Evolutionary conservation across 2,888 invertebrate species (phyloP), one percentile per base, ranked within the genome.

Genomic region (Hybos culiciformis): DNA sequence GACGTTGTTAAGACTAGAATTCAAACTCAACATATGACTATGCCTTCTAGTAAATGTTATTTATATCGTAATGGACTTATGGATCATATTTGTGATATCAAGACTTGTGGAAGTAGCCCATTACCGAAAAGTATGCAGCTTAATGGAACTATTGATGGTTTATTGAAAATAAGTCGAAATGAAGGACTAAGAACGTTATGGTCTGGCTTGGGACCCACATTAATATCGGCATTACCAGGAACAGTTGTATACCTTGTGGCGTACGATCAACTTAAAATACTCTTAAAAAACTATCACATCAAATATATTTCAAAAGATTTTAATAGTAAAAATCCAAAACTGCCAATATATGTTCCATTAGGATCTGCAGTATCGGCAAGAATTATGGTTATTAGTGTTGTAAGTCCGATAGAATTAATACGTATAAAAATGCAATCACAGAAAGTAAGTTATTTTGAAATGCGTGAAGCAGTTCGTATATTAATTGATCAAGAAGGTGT

Each of bases 1-100:
- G 98, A 99, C 71, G 98, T 98, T n/a, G 87, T 99, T 1, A 99
- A 99, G 73, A 93, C 96, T 48, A 77, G 98, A 39, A 71, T 99
- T 32, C 98, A 98, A 70, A 81, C 90, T 3, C 97, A 98, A 64
- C 85, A 88, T 57, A 90, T 88, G 55, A 79, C 82, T 1, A 62
- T 83, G 53, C 67, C 80, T 5, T 80, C 81, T 8, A 84, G 87
- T 52, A 85, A 84, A 66, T 94, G 96, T 66, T 97, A 90, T 62
- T 69, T 97, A 7, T 97, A 93, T 65, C 93, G 93, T 62, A 98
- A 98, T 73, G 97, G 98, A 1, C 70, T 98, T 11, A 97, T 97
- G 96, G 98, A 98, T 66, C 96, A 97, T 62, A 67, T 96, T 29
- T 97, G 96, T 62, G n/a, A n/a, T n/a, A n/a, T n/a, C n/a, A n/a